Base-by-base conservation (phyloP, 2,797 vertebrate genomes). In the Halcyon chelicuti region DNA sequence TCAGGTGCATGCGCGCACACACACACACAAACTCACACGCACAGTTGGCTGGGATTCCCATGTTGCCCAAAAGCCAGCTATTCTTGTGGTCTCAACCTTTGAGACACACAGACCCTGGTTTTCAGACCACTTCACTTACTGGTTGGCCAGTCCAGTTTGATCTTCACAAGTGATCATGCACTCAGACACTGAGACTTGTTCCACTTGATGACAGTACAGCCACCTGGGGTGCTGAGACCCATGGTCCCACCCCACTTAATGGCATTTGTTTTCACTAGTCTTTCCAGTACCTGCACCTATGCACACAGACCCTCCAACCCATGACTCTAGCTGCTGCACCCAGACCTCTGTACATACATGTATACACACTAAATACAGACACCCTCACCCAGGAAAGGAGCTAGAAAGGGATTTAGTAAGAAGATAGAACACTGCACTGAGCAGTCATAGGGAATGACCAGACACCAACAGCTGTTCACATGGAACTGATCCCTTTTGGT, bases 151-250 rank as follows among this genome's bases (percentile, higher is more conserved):
- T 49, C 20, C 25, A 61, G 7, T 42, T 71, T 74, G 10, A 46
- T 31, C 39, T 85, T 81, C 37, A 40, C 3, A 33, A 37, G 9
- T 28, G 12, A 25, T 55, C 9, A 7, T 7, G 3, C 12, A 46
- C 37, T 74, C 37, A 62, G 42, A 44, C 22, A 52, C 6, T 1
- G 6, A 39, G 9, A 35, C 0, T 70, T 35, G 14, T 18, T 83
- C 16, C 14, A n/a, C 9, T 35, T 81, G 21, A 26, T 63, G n/a
- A 5, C 5, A 78, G 19, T 12, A 60, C 10, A 67, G 14, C 54
- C 16, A 28, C 6, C 35, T 0, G 1, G 6, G 3, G 1, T 2
- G 1, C 29, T 62, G 15, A 49, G n/a, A 28, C 14, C 37, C 9
- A 28, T 8, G 14, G n/a, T 49, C 3, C 7, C 23, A 77, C 6